Evolutionary conservation across 35 echinoderm and acorn worm species (phyloP), one percentile per base, ranked within the genome.

Genomic region (Ophiothrix spiculata): DNA sequence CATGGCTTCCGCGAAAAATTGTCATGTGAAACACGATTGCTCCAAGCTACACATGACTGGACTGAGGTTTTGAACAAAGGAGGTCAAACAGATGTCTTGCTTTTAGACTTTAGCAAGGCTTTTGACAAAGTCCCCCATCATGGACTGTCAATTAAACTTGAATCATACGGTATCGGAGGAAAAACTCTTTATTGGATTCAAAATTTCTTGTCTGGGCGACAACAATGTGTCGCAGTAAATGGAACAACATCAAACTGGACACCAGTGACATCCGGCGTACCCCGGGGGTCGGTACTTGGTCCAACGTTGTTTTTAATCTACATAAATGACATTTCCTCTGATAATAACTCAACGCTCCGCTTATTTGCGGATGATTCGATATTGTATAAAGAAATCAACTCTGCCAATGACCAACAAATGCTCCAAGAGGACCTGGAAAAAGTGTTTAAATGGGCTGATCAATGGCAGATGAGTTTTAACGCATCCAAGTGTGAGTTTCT

Each of bases 401-500:
- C 28, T 39, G 34, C 16, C 0, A 31, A 78, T 19, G 82, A 89
- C 79, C 76, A 60, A 38, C 0, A 23, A 34, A 21, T 13, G n/a
- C 74, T 90, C 0, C 88, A 90, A 69, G 29, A 64, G 31, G 81
- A 85, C 75, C 36, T 90, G n/a, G 0, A 75, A 85, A 80, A 39
- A 40, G 80, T 90, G 0, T 87, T 77, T 2, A 35, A 84, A 0
- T 90, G 88, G 88, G 80, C n/a, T 11, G 37, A 77, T 32, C 54
- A 56, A 21, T 90, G 88, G 88, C 80, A 84, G 39, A 85, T 85
- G 88, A 78, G 81, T 34, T 85, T 90, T 34, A 90, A 84, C 63
- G 82, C 63, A 25, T 89, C 79, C 11, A 89, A 89, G 39, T 88
- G 85, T 36, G 38, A 64, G 31, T 32, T 49, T 35, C 75, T 92